These are phyloP conservation scores for Rhodophaea formosa DNA, from an alignment of 2,888 invertebrate species.

Conservation along the genomic window DNA sequence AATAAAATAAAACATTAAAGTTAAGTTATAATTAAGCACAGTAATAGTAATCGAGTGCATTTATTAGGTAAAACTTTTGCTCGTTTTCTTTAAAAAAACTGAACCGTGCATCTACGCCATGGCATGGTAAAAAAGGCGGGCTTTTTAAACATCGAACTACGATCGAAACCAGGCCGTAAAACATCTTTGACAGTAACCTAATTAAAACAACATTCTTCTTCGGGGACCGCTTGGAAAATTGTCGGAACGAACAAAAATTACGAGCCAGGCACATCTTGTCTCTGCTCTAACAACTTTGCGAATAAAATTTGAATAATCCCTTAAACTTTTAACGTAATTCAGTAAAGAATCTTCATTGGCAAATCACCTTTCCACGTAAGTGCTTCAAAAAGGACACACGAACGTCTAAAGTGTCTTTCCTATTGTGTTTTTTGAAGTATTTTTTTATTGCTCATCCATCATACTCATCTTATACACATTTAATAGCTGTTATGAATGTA, in stretches of 20 bases:
- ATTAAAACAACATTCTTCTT: not conserved
- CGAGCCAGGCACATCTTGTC: conserved; percentile 2
- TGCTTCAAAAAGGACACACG: not conserved
- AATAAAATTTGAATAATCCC: conserved; percentile 25
- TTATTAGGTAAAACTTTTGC: too few species aligned
- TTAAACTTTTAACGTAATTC: conserved; percentile 23
- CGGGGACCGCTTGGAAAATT: not conserved
- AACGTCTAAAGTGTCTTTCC: not conserved
- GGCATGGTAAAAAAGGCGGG: too few species aligned
- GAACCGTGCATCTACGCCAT: too few species aligned
- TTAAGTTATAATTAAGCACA: too few species aligned
- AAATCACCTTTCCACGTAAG: conserved; percentile 4
- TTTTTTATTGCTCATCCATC: too few species aligned
- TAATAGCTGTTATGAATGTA: too few species aligned
- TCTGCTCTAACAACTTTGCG: conserved; percentile 21
- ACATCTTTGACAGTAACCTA: not conserved
- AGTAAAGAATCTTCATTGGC: conserved; percentile 16
- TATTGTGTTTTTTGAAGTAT: not conserved
- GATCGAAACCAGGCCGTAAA: too few species aligned
- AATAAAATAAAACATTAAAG: too few species aligned
- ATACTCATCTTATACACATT: too few species aligned
- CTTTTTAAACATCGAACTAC: too few species aligned
- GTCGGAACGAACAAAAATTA: not conserved
- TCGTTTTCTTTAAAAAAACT: too few species aligned
- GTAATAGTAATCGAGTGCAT: too few species aligned